Conservation (phyloP, 2,888 invertebrate genomes). For the Dasysyrphus tricinctus region DNA sequence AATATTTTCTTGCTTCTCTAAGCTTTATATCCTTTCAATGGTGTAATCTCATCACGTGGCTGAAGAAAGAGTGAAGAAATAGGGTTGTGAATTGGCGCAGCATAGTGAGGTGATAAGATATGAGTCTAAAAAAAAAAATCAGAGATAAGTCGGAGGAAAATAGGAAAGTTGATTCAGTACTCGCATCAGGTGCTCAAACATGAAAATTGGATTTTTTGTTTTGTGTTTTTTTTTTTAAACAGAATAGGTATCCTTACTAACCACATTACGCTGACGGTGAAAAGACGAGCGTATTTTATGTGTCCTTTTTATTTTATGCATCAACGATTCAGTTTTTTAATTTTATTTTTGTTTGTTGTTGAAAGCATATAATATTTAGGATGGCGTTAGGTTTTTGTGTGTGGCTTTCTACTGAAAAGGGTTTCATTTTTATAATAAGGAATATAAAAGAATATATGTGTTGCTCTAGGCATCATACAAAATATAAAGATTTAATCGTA, state of each 20-base stretch:
- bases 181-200: constrained; percentile 65
- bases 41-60: constrained; percentile 65
- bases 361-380: too few species aligned
- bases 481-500: too few species aligned
- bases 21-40: constrained; percentile 41
- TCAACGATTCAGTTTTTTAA: constrained; percentile 27
- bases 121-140: not conserved
- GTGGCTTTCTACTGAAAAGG: too few species aligned
- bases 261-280: constrained; percentile 29
- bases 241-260: constrained; percentile 1
- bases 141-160: not conserved
- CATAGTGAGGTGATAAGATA: not conserved
- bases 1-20: constrained; percentile 22
- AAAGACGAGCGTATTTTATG: constrained; percentile 56
- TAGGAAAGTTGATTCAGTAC: constrained; percentile 62
- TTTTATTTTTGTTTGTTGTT: not conserved
- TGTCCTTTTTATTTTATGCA: constrained; percentile 52
- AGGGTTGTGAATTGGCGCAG: constrained; percentile 12
- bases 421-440: too few species aligned
- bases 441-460: too few species aligned
- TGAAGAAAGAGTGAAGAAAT: constrained; percentile 24
- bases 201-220: constrained; percentile 69
- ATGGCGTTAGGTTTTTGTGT: too few species aligned
- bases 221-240: too few species aligned
- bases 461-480: too few species aligned